phyloP scores from a whole-genome alignment of 2,113 vertebrate species.

The Bubo bubo region DNA sequence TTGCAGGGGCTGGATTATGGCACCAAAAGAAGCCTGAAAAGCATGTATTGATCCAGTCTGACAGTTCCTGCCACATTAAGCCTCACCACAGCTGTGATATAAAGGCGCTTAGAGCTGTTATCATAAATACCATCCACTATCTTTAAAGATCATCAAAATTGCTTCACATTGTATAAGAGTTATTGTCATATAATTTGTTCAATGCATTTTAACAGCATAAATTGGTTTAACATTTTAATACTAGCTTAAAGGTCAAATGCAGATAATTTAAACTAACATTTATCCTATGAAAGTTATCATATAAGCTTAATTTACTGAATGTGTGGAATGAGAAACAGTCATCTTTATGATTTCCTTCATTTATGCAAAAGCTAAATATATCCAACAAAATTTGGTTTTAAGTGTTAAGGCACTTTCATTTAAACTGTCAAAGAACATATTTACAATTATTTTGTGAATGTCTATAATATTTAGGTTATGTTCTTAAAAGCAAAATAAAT shows the following conservation, averaged over 20 bases:
- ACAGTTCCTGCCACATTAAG: constrained; percentile 89
- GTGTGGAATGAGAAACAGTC: constrained; percentile 29
- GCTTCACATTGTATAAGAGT: constrained; percentile 80
- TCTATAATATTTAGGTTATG: background rate
- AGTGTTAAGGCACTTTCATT: background rate
- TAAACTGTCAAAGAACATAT: background rate
- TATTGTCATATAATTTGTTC: constrained; percentile 82
- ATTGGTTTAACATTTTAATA: constrained; percentile 83
- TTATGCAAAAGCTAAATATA: background rate
- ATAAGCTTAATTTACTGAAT: constrained; percentile 72
- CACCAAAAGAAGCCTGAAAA: constrained; percentile 87
- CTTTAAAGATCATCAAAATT: constrained; percentile 86
- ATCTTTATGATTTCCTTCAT: constrained; percentile 17
- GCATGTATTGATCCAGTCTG: constrained; percentile 88
- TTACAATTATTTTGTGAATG: background rate
- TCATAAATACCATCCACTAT: constrained; percentile 87
- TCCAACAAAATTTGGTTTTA: background rate
- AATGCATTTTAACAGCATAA: constrained; percentile 81
- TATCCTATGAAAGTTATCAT: constrained; percentile 78
- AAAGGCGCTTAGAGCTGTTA: constrained; percentile 87
- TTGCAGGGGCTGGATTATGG: constrained; percentile 86
- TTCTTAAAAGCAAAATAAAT: background rate
- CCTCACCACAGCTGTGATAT: constrained; percentile 84
- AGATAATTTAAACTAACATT: constrained; percentile 83
- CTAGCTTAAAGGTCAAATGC: constrained; percentile 87